A percentile compares a stretch with the other conserved stretches of the same genome.
Conservation (phyloP, 2,888 invertebrate species). For the Gastracanthus pulcherrimus region DNA sequence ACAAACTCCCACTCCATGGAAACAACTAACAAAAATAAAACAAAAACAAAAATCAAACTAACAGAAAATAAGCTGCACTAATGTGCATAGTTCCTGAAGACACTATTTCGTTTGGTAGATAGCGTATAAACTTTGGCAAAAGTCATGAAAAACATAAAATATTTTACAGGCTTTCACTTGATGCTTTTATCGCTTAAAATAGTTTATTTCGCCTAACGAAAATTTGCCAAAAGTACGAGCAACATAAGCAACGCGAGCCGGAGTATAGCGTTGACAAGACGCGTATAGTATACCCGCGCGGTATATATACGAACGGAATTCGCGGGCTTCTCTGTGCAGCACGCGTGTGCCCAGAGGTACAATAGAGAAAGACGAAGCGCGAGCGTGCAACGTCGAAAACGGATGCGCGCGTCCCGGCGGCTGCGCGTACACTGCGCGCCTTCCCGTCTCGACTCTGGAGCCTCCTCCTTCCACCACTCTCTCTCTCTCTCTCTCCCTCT, state of each 20-base stretch:
- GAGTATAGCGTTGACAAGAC: not conserved
- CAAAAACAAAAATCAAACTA: too few species aligned
- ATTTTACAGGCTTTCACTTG: too few species aligned
- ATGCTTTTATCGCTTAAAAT: too few species aligned
- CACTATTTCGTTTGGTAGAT: too few species aligned
- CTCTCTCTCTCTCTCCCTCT: not conserved
- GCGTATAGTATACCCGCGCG: conserved; percentile 21
- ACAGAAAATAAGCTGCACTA: too few species aligned
- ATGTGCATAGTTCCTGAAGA: too few species aligned
- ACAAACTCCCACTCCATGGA: too few species aligned
- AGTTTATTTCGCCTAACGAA: not conserved
- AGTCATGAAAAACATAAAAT: too few species aligned
- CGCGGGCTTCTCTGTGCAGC: conserved; percentile 65
- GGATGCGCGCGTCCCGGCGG: conserved; percentile 73
- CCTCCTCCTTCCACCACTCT: conserved; percentile 4
- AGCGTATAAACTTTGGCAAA: too few species aligned
- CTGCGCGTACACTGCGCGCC: conserved; percentile 72
- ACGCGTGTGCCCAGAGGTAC: not conserved
- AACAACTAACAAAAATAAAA: too few species aligned
- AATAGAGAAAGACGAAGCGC: not conserved
- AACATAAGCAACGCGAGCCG: too few species aligned
- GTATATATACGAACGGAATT: conserved; percentile 58
- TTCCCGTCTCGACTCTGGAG: conserved; percentile 56
- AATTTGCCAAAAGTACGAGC: not conserved
- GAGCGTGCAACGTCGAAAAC: conserved; percentile 4